Conservation (phyloP, 2,113 vertebrate genomes). For the Esox niger region DNA sequence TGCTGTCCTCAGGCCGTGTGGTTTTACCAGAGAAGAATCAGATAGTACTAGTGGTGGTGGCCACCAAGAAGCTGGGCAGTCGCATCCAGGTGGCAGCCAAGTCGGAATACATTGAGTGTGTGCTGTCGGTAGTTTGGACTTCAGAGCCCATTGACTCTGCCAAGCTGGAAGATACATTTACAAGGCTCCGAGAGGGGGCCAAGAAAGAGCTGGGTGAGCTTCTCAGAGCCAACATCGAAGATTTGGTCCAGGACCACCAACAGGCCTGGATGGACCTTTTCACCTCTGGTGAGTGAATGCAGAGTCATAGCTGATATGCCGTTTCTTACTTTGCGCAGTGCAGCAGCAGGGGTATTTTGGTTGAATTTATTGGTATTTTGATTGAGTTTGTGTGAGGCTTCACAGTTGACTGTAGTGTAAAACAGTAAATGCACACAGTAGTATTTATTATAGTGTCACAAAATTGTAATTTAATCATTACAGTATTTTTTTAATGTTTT, state of each 20-base stretch:
- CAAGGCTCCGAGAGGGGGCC: conserved; percentile 77
- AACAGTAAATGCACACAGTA: too few relatives aligned
- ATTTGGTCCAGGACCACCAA: conserved; percentile 84
- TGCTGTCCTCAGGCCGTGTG: conserved; percentile 79
- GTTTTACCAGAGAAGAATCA: conserved; percentile 72
- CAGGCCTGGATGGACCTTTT: conserved; percentile 92
- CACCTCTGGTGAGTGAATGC: conserved; percentile 84
- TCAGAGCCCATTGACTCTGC: conserved; percentile 76
- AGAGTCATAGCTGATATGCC: background rate
- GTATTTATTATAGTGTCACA: too few relatives aligned
- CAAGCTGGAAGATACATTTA: conserved; percentile 80
- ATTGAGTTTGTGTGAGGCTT: background rate
- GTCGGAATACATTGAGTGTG: conserved; percentile 79
- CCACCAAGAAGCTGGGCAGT: conserved; percentile 76
- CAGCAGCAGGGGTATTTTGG: background rate
- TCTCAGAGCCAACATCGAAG: conserved; percentile 73
- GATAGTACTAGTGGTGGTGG: conserved; percentile 83
- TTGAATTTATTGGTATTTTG: too few relatives aligned
- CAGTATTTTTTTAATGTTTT: too few relatives aligned
- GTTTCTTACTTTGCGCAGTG: background rate
- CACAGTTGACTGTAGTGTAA: too few relatives aligned
- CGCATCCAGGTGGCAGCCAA: conserved; percentile 83
- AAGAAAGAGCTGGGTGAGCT: conserved; percentile 87
- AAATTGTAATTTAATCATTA: too few relatives aligned
- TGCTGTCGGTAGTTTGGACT: conserved; percentile 83